Conservation (phyloP, 1,140 invertebrate genomes). For the Papilio aristodemus region DNA sequence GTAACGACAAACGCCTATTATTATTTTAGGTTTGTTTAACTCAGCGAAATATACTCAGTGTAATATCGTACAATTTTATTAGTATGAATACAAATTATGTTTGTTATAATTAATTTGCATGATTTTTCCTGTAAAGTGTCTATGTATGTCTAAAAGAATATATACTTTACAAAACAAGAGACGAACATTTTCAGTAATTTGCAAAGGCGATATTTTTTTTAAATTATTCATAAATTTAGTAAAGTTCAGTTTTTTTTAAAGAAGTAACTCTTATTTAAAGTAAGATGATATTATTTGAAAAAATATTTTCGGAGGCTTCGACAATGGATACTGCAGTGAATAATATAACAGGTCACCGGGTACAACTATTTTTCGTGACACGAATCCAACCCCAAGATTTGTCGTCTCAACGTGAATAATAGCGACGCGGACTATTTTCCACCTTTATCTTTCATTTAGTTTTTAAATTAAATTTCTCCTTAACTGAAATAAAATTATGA, state of each 20-base stretch:
- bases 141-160: no score
- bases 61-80: neutral
- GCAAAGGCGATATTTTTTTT: no score
- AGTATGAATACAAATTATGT: no score
- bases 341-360: constrained; percentile 4
- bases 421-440: neutral
- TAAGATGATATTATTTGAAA: neutral
- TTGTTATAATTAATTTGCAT: no score
- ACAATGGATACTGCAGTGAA: constrained; percentile 3
- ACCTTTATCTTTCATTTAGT: neutral
- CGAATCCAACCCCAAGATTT: constrained; percentile 4
- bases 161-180: no score
- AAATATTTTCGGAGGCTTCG: neutral
- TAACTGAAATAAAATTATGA: neutral
- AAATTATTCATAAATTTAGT: no score
- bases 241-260: no score
- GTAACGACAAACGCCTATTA: constrained; percentile 10
- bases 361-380: constrained; percentile 20
- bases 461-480: neutral
- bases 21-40: constrained; percentile 5
- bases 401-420: constrained; percentile 5
- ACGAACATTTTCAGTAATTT: no score
- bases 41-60: neutral
- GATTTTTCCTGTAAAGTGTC: no score
- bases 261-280: neutral